A percentile compares a stretch with the other conserved stretches of the same genome.
These are phyloP conservation scores for Callyntrura guangdongensis DNA, from an alignment of 2,888 invertebrate species.

Conservation along the genomic window DNA sequence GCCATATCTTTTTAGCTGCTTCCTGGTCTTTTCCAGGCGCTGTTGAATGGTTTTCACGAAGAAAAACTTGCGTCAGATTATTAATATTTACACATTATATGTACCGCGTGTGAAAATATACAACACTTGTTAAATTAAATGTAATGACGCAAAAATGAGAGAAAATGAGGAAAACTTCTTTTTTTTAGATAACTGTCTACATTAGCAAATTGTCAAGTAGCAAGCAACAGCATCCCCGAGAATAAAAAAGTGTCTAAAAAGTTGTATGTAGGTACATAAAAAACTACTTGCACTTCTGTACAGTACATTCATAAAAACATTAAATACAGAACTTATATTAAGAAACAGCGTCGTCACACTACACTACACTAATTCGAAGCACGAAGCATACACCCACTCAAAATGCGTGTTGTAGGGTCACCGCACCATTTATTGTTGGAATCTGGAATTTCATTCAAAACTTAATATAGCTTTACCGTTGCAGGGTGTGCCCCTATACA, in stretches of 20 bases:
- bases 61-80: background rate
- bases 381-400: background rate
- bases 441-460: slow-evolving; percentile 23
- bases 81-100: slow-evolving; percentile 3
- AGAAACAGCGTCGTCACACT: background rate
- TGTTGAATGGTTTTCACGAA: background rate
- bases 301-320: too few species aligned
- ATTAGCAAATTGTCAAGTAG: background rate
- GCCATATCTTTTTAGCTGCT: background rate
- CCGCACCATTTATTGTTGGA: background rate
- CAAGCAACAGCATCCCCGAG: background rate
- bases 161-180: too few species aligned
- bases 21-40: background rate
- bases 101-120: background rate
- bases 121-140: background rate
- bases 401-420: background rate
- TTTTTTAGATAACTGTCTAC: too few species aligned
- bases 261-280: background rate
- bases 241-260: background rate
- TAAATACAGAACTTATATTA: too few species aligned
- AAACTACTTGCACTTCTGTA: too few species aligned
- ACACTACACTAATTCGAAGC: background rate
- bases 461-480: background rate
- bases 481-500: background rate
- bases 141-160: too few species aligned